Percentiles rank a stretch among this genome's conserved stretches.
These are phyloP conservation scores for Dolichopus griseipennis DNA, from an alignment of 2,888 invertebrate species.

Conservation along the genomic window DNA sequence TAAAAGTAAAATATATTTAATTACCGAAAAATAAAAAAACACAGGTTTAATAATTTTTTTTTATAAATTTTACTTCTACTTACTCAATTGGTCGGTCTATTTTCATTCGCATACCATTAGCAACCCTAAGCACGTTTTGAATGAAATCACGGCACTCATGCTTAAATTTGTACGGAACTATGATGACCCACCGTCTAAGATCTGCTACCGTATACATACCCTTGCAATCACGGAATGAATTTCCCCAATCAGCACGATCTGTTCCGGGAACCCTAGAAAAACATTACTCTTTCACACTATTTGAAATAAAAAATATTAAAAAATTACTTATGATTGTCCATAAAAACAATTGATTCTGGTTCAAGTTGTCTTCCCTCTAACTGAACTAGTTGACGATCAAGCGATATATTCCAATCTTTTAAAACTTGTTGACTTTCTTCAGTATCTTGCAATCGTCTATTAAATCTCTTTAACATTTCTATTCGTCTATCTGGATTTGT, in stretches of 20 bases:
- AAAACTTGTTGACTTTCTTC: conserved; percentile 53
- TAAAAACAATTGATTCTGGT: conserved; percentile 55
- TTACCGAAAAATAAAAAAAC: not conserved
- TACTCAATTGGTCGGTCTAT: conserved; percentile 38
- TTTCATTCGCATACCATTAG: conserved; percentile 43
- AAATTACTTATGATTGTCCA: conserved; percentile 32
- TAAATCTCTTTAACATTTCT: conserved; percentile 58
- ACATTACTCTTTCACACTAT: not conserved
- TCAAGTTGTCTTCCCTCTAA: conserved; percentile 59
- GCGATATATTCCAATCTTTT: conserved; percentile 59
- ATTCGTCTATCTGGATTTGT: conserved; percentile 66
- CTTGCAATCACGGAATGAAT: conserved; percentile 49
- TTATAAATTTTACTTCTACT: not conserved
- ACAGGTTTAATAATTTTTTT: not conserved
- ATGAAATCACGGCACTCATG: conserved; percentile 33
- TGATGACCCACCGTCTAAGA: conserved; percentile 42
- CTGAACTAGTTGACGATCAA: conserved; percentile 53
- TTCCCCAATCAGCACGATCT: conserved; percentile 68
- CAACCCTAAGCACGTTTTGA: conserved; percentile 38
- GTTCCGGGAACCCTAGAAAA: conserved; percentile 40
- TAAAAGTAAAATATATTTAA: not conserved
- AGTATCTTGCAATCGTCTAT: conserved; percentile 50
- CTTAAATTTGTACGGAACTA: conserved; percentile 32
- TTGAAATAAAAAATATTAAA: not conserved
- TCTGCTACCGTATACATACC: conserved; percentile 37